Evolutionary conservation across 2,797 vertebrate species (phyloP).

Genomic region (Odontamblyopus rebecca): DNA sequence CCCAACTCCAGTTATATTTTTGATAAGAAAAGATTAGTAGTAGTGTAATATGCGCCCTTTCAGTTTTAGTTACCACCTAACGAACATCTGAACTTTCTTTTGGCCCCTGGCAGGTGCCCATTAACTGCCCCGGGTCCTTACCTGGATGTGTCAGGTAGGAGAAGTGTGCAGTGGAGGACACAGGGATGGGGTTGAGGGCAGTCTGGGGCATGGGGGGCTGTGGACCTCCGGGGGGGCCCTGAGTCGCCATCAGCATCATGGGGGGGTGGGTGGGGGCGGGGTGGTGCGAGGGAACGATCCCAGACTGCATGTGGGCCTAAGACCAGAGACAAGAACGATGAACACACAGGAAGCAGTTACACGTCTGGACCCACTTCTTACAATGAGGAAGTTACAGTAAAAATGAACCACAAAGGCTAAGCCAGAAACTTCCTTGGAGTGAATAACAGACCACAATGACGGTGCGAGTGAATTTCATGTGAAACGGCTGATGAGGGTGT

Average conservation of each 20-base stretch:
- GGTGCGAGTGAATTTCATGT: no score
- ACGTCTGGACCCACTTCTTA: no score
- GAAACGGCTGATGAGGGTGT: no score
- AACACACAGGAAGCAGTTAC: no score
- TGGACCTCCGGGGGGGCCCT: constrained; percentile 89
- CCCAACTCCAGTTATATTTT: no score
- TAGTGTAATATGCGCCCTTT: no score
- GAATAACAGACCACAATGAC: no score
- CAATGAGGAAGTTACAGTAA: no score
- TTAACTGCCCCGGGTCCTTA: constrained; percentile 56
- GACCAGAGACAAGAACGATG: not conserved
- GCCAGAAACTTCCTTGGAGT: no score
- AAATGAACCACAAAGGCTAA: no score
- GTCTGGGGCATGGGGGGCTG: constrained; percentile 92
- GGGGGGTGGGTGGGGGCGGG: constrained; percentile 85
- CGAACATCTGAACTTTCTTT: not conserved
- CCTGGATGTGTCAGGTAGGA: constrained; percentile 98
- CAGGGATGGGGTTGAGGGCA: constrained; percentile 95
- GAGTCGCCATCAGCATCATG: constrained; percentile 99
- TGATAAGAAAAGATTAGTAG: no score
- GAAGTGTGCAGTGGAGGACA: constrained; percentile 98
- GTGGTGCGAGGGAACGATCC: constrained; percentile 92
- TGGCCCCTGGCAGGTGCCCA: not conserved
- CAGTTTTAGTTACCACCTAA: no score
- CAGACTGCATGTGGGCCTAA: constrained; percentile 98